phyloP scores from a whole-genome alignment of 2,113 vertebrate species.

The Chionodraco myersi region DNA sequence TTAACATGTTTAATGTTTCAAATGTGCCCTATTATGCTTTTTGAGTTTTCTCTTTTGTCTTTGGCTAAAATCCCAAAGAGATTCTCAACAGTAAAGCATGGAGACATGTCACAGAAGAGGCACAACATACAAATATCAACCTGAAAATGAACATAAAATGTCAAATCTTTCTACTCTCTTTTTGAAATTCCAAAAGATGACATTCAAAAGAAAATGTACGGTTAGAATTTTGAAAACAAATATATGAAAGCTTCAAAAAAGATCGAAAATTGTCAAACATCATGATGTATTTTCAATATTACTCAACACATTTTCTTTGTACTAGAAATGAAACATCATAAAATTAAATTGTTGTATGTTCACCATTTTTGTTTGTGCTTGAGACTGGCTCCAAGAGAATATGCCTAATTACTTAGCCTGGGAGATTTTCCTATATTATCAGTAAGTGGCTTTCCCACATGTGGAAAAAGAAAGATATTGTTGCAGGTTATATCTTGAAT shows the following conservation, averaged over 20 bases:
- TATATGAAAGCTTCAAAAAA: background rate
- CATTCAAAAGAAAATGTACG: too few species aligned
- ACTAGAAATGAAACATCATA: background rate
- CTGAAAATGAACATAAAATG: too few species aligned
- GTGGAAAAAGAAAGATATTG: background rate
- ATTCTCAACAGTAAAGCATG: too few species aligned
- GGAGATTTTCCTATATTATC: conserved; percentile 39
- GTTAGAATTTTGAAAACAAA: background rate
- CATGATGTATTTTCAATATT: background rate
- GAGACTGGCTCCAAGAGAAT: background rate
- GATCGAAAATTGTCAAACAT: background rate
- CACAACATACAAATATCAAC: too few species aligned
- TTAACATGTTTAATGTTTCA: too few species aligned
- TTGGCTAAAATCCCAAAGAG: too few species aligned
- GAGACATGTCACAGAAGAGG: too few species aligned
- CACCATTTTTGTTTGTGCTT: background rate
- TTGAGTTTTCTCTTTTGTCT: too few species aligned
- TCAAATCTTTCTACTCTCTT: background rate
- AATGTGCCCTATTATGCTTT: too few species aligned
- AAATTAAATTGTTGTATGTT: background rate
- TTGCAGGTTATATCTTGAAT: conserved; percentile 9
- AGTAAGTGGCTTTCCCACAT: conserved; percentile 44
- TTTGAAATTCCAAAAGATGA: background rate
- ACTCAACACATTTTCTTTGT: too few species aligned
- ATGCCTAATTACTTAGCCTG: background rate